phyloP scores from a whole-genome alignment of 2,888 invertebrate species.

The Caenorhabditis imperialis region DNA sequence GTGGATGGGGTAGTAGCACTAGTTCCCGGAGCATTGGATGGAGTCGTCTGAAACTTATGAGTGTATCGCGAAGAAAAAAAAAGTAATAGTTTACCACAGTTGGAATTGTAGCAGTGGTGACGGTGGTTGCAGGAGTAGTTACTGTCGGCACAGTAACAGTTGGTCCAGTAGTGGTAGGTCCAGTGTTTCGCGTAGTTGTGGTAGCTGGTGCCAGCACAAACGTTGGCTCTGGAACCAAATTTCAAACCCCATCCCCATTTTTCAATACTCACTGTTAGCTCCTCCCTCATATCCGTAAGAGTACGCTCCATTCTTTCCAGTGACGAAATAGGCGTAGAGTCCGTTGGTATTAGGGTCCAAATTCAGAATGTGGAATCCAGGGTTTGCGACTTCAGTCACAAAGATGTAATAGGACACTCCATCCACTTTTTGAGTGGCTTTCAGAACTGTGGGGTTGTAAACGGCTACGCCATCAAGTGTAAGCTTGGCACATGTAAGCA shows the following conservation, averaged over 20 bases:
- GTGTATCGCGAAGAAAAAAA: no score
- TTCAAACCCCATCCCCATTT: no score
- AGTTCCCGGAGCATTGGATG: slow-evolving; percentile 15
- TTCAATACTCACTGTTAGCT: slow-evolving; percentile 30
- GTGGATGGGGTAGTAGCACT: slow-evolving; percentile 23
- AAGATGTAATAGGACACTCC: slow-evolving; percentile 30
- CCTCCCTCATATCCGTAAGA: slow-evolving; percentile 58
- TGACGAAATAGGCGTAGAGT: slow-evolving; percentile 46
- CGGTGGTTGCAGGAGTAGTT: slow-evolving; percentile 1
- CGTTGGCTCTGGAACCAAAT: slow-evolving; percentile 41
- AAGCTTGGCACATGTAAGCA: slow-evolving; percentile 23
- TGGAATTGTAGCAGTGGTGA: slow-evolving; percentile 1
- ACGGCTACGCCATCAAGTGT: slow-evolving; percentile 26
- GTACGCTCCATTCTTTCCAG: slow-evolving; percentile 52
- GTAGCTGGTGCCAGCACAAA: slow-evolving; percentile 50
- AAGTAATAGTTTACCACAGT: no score
- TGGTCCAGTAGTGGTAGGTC: slow-evolving; percentile 9
- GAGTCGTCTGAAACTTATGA: slow-evolving; percentile 8
- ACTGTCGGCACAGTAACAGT: neutral
- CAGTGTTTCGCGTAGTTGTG: slow-evolving; percentile 10
- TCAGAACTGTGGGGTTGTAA: neutral
- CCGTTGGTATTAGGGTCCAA: slow-evolving; percentile 17
- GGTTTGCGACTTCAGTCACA: slow-evolving; percentile 8
- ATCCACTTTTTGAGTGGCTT: slow-evolving; percentile 30
- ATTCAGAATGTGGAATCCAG: slow-evolving; percentile 43